These are phyloP conservation scores for Amblyjoppa fuscipennis DNA, from an alignment of 2,888 invertebrate genomes.

Conservation along the genomic window DNA sequence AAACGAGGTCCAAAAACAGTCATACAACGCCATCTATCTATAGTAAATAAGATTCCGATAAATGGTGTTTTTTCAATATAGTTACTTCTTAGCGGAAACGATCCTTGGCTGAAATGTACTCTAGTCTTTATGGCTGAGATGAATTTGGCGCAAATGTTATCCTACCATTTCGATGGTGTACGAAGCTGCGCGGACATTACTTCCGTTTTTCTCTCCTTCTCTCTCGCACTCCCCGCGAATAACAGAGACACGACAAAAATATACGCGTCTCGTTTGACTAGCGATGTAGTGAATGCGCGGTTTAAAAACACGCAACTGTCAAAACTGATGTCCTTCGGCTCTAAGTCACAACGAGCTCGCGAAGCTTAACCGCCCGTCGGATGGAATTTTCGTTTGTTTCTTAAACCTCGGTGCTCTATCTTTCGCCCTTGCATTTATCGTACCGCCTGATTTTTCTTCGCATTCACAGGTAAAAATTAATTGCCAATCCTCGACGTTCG, in stretches of 20 bases:
- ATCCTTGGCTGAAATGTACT: too few species aligned
- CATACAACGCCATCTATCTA: too few species aligned
- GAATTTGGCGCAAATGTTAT: too few species aligned
- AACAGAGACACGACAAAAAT: neutral
- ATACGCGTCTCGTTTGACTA: conserved; percentile 58
- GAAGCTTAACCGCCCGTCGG: neutral
- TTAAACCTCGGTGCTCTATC: neutral
- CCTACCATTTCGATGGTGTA: too few species aligned
- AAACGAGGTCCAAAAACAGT: too few species aligned
- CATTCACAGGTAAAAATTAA: neutral
- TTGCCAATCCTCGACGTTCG: neutral
- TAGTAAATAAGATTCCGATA: too few species aligned
- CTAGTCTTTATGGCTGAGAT: too few species aligned
- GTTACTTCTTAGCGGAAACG: too few species aligned
- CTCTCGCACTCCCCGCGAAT: too few species aligned
- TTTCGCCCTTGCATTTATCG: neutral
- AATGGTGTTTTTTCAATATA: too few species aligned
- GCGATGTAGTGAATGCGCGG: conserved; percentile 47
- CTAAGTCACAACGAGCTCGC: neutral
- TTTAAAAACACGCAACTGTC: conserved; percentile 55
- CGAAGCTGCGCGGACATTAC: too few species aligned
- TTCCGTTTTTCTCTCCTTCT: too few species aligned
- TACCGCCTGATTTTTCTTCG: neutral
- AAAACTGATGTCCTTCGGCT: conserved; percentile 5
- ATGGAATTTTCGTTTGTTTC: neutral